phyloP scores from a whole-genome alignment of 2,888 invertebrate species.

The Athalia cordata region DNA sequence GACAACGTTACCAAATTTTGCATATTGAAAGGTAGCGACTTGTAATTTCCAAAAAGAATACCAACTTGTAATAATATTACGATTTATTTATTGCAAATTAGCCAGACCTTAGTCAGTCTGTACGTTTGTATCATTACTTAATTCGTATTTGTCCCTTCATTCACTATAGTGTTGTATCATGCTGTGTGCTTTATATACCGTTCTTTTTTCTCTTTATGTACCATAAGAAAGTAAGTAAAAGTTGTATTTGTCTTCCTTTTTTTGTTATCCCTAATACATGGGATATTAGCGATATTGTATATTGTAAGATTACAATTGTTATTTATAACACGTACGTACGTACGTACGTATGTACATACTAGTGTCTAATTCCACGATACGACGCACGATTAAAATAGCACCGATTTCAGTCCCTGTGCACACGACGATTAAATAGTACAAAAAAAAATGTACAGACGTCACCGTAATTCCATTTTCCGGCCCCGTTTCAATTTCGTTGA shows the following conservation, averaged over 20 bases:
- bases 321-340: constrained; percentile 71
- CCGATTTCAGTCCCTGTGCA: constrained; percentile 67
- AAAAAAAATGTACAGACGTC: too few species aligned
- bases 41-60: not conserved
- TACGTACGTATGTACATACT: constrained; percentile 70
- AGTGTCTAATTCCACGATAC: constrained; percentile 64
- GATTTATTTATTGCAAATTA: constrained; percentile 69
- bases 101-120: constrained; percentile 56
- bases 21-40: too few species aligned
- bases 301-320: constrained; percentile 70
- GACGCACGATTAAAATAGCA: constrained; percentile 71
- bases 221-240: constrained; percentile 72
- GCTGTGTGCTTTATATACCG: constrained; percentile 63
- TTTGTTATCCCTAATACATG: constrained; percentile 63
- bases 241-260: constrained; percentile 61
- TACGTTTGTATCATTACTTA: constrained; percentile 50
- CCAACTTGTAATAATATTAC: constrained; percentile 57
- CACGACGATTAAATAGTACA: constrained; percentile 48
- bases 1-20: too few species aligned
- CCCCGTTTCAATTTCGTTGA: too few species aligned
- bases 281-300: constrained; percentile 56
- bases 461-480: not conserved
- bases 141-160: not conserved
- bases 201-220: constrained; percentile 70
- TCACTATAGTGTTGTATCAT: constrained; percentile 58